A percentile compares a stretch with the other conserved stretches of the same genome.
Conservation (phyloP, 2,797 vertebrate species). For the Bradypodion ventrale region DNA sequence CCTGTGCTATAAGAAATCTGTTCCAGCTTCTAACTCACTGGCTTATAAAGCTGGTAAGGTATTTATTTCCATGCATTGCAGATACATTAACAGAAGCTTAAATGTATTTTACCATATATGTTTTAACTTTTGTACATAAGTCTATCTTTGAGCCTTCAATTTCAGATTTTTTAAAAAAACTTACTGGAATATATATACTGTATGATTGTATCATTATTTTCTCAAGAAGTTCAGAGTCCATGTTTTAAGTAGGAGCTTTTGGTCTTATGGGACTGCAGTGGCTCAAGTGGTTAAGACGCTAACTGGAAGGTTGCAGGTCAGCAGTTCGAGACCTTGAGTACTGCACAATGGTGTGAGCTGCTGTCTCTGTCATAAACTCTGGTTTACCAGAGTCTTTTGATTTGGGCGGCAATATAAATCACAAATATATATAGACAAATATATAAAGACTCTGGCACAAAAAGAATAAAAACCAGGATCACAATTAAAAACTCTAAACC, state of each 20-base stretch:
- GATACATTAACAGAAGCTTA: not conserved
- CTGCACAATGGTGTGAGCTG: too few relatives aligned
- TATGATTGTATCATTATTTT: not conserved
- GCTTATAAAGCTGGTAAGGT: conserved; percentile 96
- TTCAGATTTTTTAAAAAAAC: not conserved
- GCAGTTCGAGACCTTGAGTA: too few relatives aligned
- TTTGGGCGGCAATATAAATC: too few relatives aligned
- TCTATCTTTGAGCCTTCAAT: not conserved
- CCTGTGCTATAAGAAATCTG: conserved; percentile 98
- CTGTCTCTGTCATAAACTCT: too few relatives aligned
- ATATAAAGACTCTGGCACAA: too few relatives aligned
- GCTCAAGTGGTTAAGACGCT: too few relatives aligned
- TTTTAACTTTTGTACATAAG: not conserved
- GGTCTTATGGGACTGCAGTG: too few relatives aligned
- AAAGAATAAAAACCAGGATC: too few relatives aligned
- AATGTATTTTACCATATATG: not conserved
- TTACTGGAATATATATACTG: not conserved
- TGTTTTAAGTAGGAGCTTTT: not conserved
- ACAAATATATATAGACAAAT: too few relatives aligned
- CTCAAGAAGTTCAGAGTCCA: not conserved
- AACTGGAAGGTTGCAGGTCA: too few relatives aligned
- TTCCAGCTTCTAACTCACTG: conserved; percentile 93
- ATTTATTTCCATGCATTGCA: conserved; percentile 8
- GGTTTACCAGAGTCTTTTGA: too few relatives aligned
- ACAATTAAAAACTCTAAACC: too few relatives aligned